Conservation (phyloP, 2,113 vertebrate species). For the Brachypteracias leptosomus region DNA sequence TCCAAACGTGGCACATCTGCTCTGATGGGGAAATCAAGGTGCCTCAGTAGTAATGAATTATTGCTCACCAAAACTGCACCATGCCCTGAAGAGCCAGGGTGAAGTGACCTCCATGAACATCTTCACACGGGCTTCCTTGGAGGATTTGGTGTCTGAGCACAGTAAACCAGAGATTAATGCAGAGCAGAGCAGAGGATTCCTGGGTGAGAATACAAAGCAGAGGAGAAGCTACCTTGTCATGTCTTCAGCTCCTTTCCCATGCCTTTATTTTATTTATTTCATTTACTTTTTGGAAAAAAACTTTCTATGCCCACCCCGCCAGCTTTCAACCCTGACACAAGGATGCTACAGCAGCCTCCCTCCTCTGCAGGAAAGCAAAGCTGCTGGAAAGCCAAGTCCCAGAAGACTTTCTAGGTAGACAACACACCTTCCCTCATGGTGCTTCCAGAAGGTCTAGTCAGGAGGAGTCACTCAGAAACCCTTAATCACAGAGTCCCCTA, state of each 20-base stretch:
- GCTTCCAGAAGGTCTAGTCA: background rate
- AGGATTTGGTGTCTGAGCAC: background rate
- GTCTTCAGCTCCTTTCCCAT: background rate
- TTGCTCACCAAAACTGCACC: background rate
- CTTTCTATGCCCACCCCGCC: background rate
- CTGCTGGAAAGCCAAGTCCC: background rate
- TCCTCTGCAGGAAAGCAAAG: background rate
- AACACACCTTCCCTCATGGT: background rate
- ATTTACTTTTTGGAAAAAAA: background rate
- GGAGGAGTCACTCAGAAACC: background rate
- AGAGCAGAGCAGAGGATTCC: background rate
- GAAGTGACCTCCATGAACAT: constrained; percentile 26
- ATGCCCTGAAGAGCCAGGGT: background rate
- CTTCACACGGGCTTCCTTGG: background rate
- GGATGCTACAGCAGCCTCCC: background rate
- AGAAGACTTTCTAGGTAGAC: background rate
- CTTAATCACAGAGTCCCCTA: no score
- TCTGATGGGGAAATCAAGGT: background rate
- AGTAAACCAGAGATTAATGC: constrained; percentile 32
- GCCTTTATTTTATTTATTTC: background rate
- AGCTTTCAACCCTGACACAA: background rate
- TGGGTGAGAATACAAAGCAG: constrained; percentile 7
- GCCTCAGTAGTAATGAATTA: background rate
- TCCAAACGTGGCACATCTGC: fast-evolving
- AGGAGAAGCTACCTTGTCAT: background rate